Evolutionary conservation across 2,113 vertebrate species (phyloP), one percentile per base, ranked within the genome.

Genomic region (Pterocles orientalis): DNA sequence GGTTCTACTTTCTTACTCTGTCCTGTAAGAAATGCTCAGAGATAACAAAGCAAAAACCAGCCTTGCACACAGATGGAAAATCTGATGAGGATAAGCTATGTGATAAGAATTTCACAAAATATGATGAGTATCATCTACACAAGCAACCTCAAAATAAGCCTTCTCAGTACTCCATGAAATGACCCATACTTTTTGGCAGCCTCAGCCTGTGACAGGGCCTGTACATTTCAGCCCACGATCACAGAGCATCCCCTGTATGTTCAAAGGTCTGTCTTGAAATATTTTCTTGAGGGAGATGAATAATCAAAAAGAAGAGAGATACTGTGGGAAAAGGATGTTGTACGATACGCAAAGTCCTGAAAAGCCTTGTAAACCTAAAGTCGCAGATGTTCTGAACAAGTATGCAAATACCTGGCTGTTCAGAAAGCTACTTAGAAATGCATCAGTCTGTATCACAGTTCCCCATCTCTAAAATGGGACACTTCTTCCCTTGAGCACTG

Each of bases 381-480:
- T 76, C 3, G 0, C 94, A 90, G 90, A 86, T 88, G 86, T 88
- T 88, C 84, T 77, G 61, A 69, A 61, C 53, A 82, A 88, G 82
- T 78, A 92, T 93, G 88, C 91, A 96, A 95, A 96, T 92, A 91
- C 26, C 8, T 7, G 5, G 9, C 9, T 47, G 57, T 41, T 93
- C 77, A 93, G 61, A 93, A 84, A 94, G 80, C 75, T 93, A n/a
- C 64, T 94, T 57, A 91, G 48, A 92, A 88, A 92, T 82, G 76
- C 82, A 88, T 48, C 60, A 78, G 81, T 36, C 75, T 90, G 82
- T 86, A 82, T 91, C 88, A 80, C 71, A 81, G 72, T 72, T 96
- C 65, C 88, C 53, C 60, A 93, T 86, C 86, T 86, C 56, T 64
- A 93, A 81, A 86, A 86, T 53, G 39, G 79, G 78, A 88, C 69